These are phyloP conservation scores for Sylvietta virens DNA, from an alignment of 2,113 vertebrate species.

Conservation along the genomic window DNA sequence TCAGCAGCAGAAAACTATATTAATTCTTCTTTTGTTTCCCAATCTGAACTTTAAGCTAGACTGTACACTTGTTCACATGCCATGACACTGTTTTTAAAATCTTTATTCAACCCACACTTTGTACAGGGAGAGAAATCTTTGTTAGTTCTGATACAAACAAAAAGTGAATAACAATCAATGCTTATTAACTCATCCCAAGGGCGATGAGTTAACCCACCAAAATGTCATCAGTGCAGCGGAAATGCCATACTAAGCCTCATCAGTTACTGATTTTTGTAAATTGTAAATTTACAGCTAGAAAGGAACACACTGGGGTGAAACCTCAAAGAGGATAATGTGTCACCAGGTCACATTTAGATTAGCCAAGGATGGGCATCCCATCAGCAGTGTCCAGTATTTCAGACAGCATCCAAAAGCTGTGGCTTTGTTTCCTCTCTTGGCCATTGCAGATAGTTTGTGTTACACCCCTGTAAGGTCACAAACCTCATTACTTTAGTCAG, in stretches of 20 bases:
- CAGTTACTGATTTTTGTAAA: background rate
- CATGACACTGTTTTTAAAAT: background rate
- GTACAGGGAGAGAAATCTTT: background rate
- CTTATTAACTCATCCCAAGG: background rate
- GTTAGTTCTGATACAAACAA: background rate
- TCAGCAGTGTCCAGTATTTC: background rate
- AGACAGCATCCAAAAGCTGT: background rate
- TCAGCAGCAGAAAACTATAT: background rate
- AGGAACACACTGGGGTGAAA: background rate
- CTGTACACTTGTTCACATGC: background rate
- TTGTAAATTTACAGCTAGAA: background rate
- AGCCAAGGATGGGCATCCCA: background rate
- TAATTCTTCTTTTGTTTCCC: background rate
- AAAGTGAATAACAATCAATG: background rate
- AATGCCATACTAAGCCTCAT: background rate
- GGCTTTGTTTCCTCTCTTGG: background rate
- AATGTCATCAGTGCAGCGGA: background rate
- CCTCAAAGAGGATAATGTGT: background rate
- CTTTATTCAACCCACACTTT: background rate
- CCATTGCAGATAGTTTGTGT: background rate
- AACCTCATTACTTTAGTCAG: background rate
- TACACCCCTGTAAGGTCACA: background rate
- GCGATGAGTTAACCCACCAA: background rate
- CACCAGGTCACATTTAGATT: background rate
- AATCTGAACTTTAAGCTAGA: background rate